Evolutionary conservation across 2,113 vertebrate species (phyloP), one percentile per base, ranked within the genome.

Genomic region (Felis chaus): DNA sequence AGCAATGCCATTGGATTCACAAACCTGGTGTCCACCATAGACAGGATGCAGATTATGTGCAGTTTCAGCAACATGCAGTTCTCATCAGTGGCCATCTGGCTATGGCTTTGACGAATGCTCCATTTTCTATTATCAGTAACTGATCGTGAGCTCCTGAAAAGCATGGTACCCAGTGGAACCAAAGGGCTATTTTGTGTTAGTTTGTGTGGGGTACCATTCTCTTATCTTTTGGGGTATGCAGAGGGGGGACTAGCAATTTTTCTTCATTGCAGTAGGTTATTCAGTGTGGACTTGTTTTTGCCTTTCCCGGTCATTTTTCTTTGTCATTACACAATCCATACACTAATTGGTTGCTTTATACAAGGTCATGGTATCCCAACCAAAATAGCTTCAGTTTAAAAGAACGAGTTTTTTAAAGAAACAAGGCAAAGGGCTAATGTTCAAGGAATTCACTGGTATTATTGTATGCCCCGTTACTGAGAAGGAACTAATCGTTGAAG

Each of bases 221-320:
- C 16, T 73, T 29, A n/a, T 66, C 21, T 89, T 78, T 65, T 1
- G 15, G 53, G 36, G 29, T 5, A 25, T 41, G 4, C 31, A 7
- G 21, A 89, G 33, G 33, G 18, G n/a, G 2, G 2, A 66, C 25
- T 2, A 78, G 4, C 36, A 55, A 18, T n/a, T 41, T 74, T 63
- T 90, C 23, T 36, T 73, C 89, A 80, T 55, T 91, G 3, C 16
- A 65, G 45, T 55, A 45, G n/a, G 33, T 65, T 85, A 76, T 53
- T 74, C 69, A 71, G 74, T 80, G 29, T 84, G 23, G 19, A 68
- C 83, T 55, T 94, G 16, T 33, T 95, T 95, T 92, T 82, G 33
- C 31, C 69, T 84, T 74, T 16, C 25, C 25, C 84, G 41, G 82
- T 85, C 33, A 53, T 91, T 86, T 96, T 94, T 92, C 36, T 95